phyloP scores from a whole-genome alignment of 1,140 invertebrate species.

The Zeugodacus cucurbitae region DNA sequence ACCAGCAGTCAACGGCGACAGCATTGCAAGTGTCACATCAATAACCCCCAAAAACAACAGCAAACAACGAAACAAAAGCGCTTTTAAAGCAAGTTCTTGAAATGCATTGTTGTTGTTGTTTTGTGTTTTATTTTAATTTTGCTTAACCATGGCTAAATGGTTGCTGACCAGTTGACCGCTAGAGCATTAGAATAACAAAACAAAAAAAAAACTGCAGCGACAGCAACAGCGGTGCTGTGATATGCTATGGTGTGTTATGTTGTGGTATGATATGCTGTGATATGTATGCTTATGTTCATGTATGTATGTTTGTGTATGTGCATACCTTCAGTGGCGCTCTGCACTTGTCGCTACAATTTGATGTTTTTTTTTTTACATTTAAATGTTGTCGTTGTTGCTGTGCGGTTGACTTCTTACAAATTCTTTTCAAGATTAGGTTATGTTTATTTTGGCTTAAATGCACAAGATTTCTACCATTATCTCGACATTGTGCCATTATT shows the following conservation, averaged over 20 bases:
- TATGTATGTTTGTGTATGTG: background rate
- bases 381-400: background rate
- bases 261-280: background rate
- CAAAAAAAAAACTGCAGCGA: background rate
- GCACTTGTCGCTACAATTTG: background rate
- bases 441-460: slow-evolving; percentile 14
- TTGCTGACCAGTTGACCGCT: slow-evolving; percentile 17
- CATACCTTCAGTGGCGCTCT: background rate
- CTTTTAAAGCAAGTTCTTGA: slow-evolving; percentile 5
- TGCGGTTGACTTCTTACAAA: background rate
- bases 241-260: background rate
- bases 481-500: background rate
- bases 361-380: background rate
- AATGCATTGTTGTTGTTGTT: background rate
- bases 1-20: background rate
- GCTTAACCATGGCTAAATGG: slow-evolving; percentile 6
- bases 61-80: background rate
- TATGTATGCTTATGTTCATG: background rate
- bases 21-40: slow-evolving; percentile 3
- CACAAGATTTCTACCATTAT: background rate
- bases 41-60: slow-evolving; percentile 23
- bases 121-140: background rate
- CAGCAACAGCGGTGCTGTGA: background rate
- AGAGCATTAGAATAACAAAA: background rate
- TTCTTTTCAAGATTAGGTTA: slow-evolving; percentile 27